Evolutionary conservation across 1,140 invertebrate species (phyloP).

Genomic region (Heliconius congener): DNA sequence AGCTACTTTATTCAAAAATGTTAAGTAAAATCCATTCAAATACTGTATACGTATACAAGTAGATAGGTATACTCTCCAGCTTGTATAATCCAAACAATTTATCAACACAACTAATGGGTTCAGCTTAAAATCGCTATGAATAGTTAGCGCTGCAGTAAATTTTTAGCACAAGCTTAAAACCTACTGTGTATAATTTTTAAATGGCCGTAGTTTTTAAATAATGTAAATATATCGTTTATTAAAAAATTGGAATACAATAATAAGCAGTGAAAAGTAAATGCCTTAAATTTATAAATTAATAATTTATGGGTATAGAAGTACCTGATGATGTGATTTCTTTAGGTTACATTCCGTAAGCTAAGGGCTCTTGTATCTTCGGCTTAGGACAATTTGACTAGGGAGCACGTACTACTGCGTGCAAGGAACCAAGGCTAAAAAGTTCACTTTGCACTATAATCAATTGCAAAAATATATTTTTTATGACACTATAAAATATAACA

Average conservation of each 20-base stretch:
- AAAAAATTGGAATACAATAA: too few relatives aligned
- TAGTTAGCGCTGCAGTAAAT: slow-evolving; percentile 15
- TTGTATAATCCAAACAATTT: slow-evolving; percentile 33
- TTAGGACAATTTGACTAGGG: neutral
- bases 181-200: neutral
- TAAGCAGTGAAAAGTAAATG: neutral
- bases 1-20: neutral
- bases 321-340: neutral
- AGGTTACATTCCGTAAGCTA: neutral
- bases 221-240: too few relatives aligned
- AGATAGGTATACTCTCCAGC: neutral
- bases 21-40: slow-evolving; percentile 24
- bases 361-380: neutral
- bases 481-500: neutral
- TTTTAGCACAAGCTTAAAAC: slow-evolving; percentile 13
- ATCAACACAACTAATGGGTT: slow-evolving; percentile 23
- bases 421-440: neutral
- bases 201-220: neutral
- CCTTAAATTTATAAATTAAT: neutral
- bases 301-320: neutral
- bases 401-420: neutral
- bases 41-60: neutral
- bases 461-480: neutral
- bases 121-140: slow-evolving; percentile 27
- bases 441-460: neutral